These are phyloP conservation scores for Archilochus colubris DNA, from an alignment of 2,113 vertebrate species.

Conservation along the genomic window DNA sequence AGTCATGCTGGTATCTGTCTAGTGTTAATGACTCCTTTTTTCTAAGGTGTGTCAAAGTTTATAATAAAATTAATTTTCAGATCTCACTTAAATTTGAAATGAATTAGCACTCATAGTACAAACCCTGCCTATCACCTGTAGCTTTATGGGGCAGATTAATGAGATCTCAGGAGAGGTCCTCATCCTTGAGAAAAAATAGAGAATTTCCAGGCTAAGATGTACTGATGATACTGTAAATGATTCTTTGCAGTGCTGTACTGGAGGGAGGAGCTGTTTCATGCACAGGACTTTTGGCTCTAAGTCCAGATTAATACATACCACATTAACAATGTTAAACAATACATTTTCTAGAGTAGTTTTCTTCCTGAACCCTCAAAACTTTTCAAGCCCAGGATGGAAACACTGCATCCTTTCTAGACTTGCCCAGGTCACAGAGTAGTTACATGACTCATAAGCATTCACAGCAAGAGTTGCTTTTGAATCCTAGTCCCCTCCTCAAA, in stretches of 20 bases:
- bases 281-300: not conserved
- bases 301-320: not conserved
- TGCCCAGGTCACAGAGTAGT: not conserved
- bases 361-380: not conserved
- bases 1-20: not conserved
- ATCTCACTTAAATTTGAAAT: not conserved
- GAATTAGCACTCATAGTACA: not conserved
- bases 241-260: not conserved
- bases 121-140: not conserved
- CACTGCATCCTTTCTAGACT: not conserved
- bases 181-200: not conserved
- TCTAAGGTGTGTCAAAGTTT: not conserved
- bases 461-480: not conserved
- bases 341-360: not conserved
- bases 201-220: not conserved
- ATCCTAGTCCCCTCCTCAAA: not conserved
- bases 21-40: not conserved
- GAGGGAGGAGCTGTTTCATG: not conserved
- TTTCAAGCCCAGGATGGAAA: not conserved
- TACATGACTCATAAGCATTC: not conserved
- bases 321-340: not conserved
- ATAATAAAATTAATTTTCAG: not conserved
- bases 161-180: conserved; percentile 8
- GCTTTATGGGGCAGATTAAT: not conserved
- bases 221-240: not conserved